phyloP scores from a whole-genome alignment of 2,113 vertebrate genomes.

The Nicator chloris region DNA sequence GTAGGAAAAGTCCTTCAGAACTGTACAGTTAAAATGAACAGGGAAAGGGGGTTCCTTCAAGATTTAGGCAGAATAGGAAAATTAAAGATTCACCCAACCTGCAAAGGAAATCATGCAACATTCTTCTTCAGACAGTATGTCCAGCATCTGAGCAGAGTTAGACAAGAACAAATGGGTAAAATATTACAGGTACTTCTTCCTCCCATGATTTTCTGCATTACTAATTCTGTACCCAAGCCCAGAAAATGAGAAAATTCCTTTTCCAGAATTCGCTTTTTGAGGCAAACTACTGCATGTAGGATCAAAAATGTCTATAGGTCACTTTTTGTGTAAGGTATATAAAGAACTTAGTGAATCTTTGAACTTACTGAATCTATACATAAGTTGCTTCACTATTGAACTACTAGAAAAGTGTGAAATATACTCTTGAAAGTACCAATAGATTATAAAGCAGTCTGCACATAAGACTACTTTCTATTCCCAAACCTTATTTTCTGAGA shows the following conservation, averaged over 20 bases:
- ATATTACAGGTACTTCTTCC: not conserved
- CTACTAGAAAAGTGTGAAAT: not conserved
- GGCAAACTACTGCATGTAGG: not conserved
- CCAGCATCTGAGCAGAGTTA: not conserved
- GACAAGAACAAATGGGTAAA: not conserved
- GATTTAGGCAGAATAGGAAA: not conserved
- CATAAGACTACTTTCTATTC: not conserved
- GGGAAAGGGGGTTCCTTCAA: not conserved
- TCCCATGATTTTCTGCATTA: not conserved
- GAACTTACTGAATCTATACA: not conserved
- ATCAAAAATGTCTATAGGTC: not conserved
- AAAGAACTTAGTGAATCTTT: not conserved
- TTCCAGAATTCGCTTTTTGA: not conserved
- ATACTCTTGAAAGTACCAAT: not conserved
- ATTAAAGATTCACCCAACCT: not conserved
- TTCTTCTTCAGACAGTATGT: not conserved
- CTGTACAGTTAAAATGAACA: not conserved
- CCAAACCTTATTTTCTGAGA: not conserved
- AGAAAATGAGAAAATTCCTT: not conserved
- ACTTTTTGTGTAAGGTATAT: accelerated
- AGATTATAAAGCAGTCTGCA: not conserved
- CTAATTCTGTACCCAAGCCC: not conserved
- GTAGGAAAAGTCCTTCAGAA: not conserved
- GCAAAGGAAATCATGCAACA: not conserved
- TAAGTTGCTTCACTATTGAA: not conserved